Evolutionary conservation across 1,140 invertebrate species (phyloP).

Genomic region (Schlechtendalia chinensis): DNA sequence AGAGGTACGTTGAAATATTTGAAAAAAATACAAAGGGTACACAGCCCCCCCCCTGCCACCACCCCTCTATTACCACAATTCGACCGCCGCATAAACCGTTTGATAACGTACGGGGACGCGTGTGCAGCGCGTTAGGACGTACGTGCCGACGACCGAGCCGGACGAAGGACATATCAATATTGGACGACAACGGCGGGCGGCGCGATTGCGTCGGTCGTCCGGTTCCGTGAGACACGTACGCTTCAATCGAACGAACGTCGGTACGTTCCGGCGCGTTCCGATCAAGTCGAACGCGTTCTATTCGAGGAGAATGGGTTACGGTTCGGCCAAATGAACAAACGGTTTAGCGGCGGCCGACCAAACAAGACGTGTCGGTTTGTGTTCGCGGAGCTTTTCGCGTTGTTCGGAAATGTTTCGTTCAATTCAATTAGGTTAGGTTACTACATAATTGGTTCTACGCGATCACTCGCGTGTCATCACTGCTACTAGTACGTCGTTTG

Average conservation of each 20-base stretch:
- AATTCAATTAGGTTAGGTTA: no score
- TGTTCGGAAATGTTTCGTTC: neutral
- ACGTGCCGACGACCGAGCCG: neutral
- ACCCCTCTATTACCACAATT: no score
- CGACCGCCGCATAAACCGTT: no score
- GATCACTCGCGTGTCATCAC: no score
- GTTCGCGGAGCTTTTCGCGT: neutral
- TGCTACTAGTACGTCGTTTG: no score
- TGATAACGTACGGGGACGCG: no score
- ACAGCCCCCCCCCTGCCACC: no score
- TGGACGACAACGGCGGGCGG: neutral
- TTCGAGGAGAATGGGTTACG: neutral
- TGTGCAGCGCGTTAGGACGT: no score
- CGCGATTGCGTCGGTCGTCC: neutral
- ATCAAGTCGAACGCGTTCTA: neutral
- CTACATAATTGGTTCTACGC: no score
- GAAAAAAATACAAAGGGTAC: no score
- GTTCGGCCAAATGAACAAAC: neutral
- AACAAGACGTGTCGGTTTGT: neutral
- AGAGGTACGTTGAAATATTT: no score
- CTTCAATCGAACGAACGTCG: neutral
- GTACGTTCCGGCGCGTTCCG: neutral
- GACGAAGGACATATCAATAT: slow-evolving; percentile 30
- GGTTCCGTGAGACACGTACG: neutral
- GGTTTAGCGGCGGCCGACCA: neutral